These are phyloP conservation scores for Hyles vespertilio DNA, from an alignment of 1,140 invertebrate genomes.

Conservation along the genomic window DNA sequence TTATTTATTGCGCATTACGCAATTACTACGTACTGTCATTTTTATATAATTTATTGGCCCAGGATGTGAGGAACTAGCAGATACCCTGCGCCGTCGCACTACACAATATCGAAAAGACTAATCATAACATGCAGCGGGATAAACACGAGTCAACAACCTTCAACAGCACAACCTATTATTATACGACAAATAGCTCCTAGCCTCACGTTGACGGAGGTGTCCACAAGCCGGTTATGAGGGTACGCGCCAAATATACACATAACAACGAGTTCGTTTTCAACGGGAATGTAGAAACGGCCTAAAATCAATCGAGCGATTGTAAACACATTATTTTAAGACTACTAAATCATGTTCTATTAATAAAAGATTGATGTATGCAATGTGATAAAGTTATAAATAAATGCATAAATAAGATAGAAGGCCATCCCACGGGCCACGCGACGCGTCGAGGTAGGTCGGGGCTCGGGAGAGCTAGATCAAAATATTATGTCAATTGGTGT, in stretches of 20 bases:
- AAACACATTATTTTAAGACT: background rate
- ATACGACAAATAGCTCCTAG: no score
- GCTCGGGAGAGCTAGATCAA: slow-evolving; percentile 18
- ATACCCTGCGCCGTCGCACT: no score
- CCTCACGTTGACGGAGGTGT: no score
- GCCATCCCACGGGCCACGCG: slow-evolving; percentile 27
- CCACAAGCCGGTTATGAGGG: no score
- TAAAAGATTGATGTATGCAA: slow-evolving; percentile 19
- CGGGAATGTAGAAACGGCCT: background rate
- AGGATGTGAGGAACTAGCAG: background rate
- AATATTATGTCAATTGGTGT: slow-evolving; percentile 8
- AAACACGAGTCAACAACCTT: no score
- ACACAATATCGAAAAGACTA: background rate
- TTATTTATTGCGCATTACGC: slow-evolving; percentile 21
- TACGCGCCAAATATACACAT: no score
- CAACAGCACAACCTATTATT: no score
- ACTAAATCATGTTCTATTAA: slow-evolving; percentile 28
- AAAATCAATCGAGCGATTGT: background rate
- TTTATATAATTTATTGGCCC: background rate
- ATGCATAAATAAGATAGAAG: slow-evolving; percentile 54
- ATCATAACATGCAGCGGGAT: no score
- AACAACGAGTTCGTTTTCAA: no score
- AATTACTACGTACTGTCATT: slow-evolving; percentile 6
- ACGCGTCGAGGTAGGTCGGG: slow-evolving; percentile 46
- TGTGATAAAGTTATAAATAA: slow-evolving; percentile 63